Conservation (phyloP, 2,888 invertebrate genomes). For the Campopleginae sp. region DNA sequence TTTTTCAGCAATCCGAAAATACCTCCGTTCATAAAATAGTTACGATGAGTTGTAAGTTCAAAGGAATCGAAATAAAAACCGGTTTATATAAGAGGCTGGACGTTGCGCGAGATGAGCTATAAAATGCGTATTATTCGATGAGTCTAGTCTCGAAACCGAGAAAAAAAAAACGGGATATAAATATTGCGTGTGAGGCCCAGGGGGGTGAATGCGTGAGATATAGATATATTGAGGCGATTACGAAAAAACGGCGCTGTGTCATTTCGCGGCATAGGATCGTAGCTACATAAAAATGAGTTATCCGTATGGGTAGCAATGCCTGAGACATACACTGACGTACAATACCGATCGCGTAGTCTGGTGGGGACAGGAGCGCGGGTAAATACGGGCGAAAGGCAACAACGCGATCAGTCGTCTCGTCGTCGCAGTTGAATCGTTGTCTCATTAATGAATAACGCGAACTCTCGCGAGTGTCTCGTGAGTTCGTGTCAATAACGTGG, state of each 20-base stretch:
- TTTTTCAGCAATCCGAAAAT: not conserved
- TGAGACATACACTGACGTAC: conserved; percentile 15
- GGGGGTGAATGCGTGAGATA: not conserved
- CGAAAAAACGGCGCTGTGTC: conserved; percentile 23
- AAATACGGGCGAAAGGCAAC: conserved; percentile 74
- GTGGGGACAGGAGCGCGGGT: conserved; percentile 72
- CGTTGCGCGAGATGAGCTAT: not conserved
- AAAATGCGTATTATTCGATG: not conserved
- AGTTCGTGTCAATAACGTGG: not conserved
- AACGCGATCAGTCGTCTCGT: conserved; percentile 73
- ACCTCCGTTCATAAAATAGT: not conserved
- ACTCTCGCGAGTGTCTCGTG: conserved; percentile 8
- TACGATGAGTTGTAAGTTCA: not conserved
- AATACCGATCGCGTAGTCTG: conserved; percentile 20
- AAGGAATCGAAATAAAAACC: not conserved
- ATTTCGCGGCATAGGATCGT: not conserved
- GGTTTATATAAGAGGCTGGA: not conserved
- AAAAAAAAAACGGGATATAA: not conserved
- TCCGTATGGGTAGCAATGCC: conserved; percentile 17
- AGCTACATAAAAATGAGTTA: conserved; percentile 2
- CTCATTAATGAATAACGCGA: conserved; percentile 7
- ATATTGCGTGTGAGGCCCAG: not conserved
- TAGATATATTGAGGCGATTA: not conserved
- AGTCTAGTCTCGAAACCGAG: not conserved
- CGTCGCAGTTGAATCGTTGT: conserved; percentile 48